Base-by-base conservation (phyloP, 1,140 invertebrate genomes). In the Fopius arisanus region DNA sequence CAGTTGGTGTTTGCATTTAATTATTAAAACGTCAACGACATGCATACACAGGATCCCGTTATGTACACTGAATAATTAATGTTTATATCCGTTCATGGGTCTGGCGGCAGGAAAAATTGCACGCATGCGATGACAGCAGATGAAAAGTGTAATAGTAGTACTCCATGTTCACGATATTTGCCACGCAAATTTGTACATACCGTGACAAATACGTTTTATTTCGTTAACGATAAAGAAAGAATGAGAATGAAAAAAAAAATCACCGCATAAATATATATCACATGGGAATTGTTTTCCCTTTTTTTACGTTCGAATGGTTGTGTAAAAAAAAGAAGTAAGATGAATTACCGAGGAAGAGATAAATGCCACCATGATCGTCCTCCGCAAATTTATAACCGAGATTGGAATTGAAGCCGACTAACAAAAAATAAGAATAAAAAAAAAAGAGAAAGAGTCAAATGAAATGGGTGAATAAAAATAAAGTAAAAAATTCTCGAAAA, bases 361-460 rank as follows among this genome's bases (percentile, higher is more conserved):
- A 84, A 87, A 86, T 86, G 84, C 86, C 86, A 87, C 86, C 84
- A 79, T 83, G 81, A 82, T 82, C 79, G 81, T 68, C 77, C 75
- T 9, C 43, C 10, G 78, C 80, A 82, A 82, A 84, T 82, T 84
- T 84, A 84, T 82, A 77, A 78, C 79, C 78, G 83, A 78, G 80
- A 82, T 82, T 75, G 84, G 83, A 84, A 87, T 86, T 84, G 82
- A 84, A 79, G 68, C 82, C 82, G 80, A 75, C 79, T 19, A 72
- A 67, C 10, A 33, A 65, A 65, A 33, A 31, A 65, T 16, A 54
- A 54, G 43, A 3, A n/a, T 48, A 16, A 10, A 16, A 48, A 16
- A 48, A 16, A 48, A n/a, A 59, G 4, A 31, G 7, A 65, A 65
- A 16, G 16, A 26, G 54, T 26, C 23, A 59, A 59, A 59, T 59